Evolutionary conservation across 2,113 vertebrate species (phyloP).

Genomic region (Genyomyrus donnyi): DNA sequence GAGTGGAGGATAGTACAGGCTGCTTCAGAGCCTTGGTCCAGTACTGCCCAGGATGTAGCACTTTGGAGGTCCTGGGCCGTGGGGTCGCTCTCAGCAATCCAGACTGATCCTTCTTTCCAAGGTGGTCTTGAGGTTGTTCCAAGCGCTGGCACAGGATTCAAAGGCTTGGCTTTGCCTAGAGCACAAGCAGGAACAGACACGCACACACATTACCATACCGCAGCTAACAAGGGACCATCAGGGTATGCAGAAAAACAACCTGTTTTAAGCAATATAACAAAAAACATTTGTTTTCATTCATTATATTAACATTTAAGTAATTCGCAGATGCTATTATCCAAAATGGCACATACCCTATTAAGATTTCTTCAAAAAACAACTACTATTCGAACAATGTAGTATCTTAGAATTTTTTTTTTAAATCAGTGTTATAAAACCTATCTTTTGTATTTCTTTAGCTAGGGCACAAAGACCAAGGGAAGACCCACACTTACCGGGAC

Average conservation of each 20-base stretch:
- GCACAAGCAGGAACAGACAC: neutral
- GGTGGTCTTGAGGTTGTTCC: slow-evolving; percentile 74
- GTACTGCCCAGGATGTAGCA: slow-evolving; percentile 16
- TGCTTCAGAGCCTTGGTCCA: neutral
- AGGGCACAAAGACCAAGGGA: neutral
- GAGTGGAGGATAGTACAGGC: neutral
- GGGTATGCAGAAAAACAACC: neutral
- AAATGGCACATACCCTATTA: neutral
- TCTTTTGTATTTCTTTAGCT: neutral
- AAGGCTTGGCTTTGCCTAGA: slow-evolving; percentile 73
- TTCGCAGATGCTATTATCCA: neutral
- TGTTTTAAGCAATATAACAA: neutral
- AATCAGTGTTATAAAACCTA: neutral
- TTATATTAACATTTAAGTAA: neutral
- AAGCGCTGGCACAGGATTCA: slow-evolving; percentile 72
- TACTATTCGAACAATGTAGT: neutral
- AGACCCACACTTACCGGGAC: slow-evolving; percentile 76
- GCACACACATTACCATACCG: neutral
- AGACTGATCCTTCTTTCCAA: slow-evolving; percentile 46
- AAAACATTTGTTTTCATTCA: neutral
- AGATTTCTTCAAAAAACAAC: neutral
- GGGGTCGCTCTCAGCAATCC: slow-evolving; percentile 45
- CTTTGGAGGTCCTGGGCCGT: neutral
- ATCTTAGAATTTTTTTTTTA: neutral
- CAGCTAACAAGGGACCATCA: neutral